Evolutionary conservation across 1,140 invertebrate genomes (phyloP).

Genomic region (Prorops nasuta): DNA sequence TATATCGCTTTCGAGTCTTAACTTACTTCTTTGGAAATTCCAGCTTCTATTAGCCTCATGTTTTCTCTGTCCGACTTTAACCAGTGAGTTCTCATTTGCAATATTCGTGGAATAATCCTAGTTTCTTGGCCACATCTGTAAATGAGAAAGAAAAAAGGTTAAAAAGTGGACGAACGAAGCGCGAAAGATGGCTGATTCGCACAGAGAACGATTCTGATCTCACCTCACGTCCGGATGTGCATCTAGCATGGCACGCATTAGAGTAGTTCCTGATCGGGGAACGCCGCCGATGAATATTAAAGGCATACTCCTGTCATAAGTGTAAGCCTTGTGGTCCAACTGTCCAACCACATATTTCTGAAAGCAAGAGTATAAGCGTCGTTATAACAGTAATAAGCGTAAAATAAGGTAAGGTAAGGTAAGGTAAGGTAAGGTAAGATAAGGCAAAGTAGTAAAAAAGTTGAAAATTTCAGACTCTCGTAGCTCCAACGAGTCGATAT

Average conservation of each 20-base stretch:
- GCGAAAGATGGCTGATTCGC: too few relatives aligned
- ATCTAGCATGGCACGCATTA: slow-evolving; percentile 97
- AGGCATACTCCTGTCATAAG: slow-evolving; percentile 83
- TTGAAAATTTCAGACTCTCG: too few relatives aligned
- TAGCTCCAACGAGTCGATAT: too few relatives aligned
- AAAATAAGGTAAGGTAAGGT: too few relatives aligned
- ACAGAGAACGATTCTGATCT: slow-evolving; percentile 4
- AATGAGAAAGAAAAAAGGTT: slow-evolving; percentile 24
- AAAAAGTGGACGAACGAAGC: not conserved
- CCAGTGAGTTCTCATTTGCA: slow-evolving; percentile 92
- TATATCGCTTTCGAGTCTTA: too few relatives aligned
- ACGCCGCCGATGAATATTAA: slow-evolving; percentile 97
- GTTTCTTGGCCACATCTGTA: slow-evolving; percentile 95
- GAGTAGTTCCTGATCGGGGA: slow-evolving; percentile 93
- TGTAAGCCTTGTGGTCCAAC: slow-evolving; percentile 64
- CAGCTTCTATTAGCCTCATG: slow-evolving; percentile 86
- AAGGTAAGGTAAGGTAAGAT: too few relatives aligned
- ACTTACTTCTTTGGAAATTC: slow-evolving; percentile 81
- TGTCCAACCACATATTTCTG: slow-evolving; percentile 65
- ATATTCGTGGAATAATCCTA: slow-evolving; percentile 89
- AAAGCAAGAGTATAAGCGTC: slow-evolving; percentile 29
- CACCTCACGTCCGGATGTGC: slow-evolving; percentile 94
- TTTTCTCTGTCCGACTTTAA: slow-evolving; percentile 88
- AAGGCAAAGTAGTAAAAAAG: too few relatives aligned
- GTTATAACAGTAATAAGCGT: not conserved